These are phyloP conservation scores for Phymatocera aterrima DNA, from an alignment of 2,888 invertebrate species.

Conservation along the genomic window DNA sequence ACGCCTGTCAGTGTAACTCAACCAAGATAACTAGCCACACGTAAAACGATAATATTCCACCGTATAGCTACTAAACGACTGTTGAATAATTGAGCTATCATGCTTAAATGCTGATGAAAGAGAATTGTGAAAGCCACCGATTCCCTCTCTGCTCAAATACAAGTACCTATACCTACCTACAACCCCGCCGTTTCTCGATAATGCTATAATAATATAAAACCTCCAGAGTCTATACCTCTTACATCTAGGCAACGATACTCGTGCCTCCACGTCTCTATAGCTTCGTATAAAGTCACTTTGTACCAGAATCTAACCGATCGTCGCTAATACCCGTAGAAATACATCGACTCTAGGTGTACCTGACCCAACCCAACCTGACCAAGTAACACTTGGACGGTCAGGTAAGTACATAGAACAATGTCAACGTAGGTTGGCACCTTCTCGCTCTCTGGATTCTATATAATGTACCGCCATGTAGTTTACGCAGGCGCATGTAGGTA, in stretches of 20 bases:
- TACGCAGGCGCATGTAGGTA: not conserved
- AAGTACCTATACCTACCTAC: not conserved
- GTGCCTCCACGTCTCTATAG: not conserved
- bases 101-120: conserved; percentile 54
- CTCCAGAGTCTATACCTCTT: too few relatives aligned
- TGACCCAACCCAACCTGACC: not conserved
- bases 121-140: conserved; percentile 57
- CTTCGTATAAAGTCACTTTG: not conserved
- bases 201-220: too few relatives aligned
- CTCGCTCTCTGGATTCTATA: not conserved
- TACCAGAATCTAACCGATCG: not conserved
- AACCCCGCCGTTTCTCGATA: not conserved
- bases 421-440: not conserved
- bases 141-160: conserved; percentile 58
- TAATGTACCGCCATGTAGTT: not conserved
- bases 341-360: not conserved
- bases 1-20: not conserved
- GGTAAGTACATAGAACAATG: not conserved
- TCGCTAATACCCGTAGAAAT: not conserved
- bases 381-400: not conserved
- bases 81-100: conserved; percentile 64
- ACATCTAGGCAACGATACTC: not conserved
- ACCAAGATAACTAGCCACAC: not conserved
- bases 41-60: too few relatives aligned
- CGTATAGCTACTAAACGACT: not conserved